A percentile compares a stretch with the other conserved stretches of the same genome.
Evolutionary conservation across 2,888 invertebrate species (phyloP).

Genomic region (Calameuta idolon): DNA sequence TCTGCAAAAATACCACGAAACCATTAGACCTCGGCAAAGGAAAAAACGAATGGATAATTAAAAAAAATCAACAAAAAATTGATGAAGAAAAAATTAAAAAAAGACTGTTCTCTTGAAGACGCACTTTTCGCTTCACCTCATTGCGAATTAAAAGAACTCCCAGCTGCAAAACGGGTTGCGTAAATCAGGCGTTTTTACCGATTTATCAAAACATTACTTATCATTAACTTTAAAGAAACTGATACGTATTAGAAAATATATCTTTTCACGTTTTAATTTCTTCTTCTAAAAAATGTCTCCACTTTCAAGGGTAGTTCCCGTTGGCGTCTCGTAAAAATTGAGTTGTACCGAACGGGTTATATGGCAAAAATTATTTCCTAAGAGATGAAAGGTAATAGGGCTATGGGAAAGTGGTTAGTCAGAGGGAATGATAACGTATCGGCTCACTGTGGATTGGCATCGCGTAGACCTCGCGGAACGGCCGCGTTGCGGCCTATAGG

Average conservation of each 20-base stretch:
- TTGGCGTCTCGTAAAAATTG: background rate
- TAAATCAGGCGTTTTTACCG: background rate
- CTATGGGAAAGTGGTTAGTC: too few species aligned
- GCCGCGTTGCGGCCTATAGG: background rate
- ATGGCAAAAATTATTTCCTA: background rate
- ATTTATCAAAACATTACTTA: background rate
- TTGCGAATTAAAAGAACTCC: background rate
- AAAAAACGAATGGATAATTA: constrained; percentile 16
- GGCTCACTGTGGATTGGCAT: too few species aligned
- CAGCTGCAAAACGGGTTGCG: background rate
- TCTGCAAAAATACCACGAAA: background rate
- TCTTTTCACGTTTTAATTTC: background rate
- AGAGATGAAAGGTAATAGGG: background rate
- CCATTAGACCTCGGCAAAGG: background rate
- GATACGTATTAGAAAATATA: background rate
- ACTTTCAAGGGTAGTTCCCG: background rate
- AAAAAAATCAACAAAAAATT: constrained; percentile 15
- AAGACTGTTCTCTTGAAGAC: background rate
- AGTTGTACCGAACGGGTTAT: background rate
- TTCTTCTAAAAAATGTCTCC: background rate
- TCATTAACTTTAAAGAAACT: background rate
- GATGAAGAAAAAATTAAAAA: background rate
- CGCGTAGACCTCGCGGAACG: too few species aligned
- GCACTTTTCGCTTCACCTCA: background rate
- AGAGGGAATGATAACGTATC: too few species aligned